A percentile compares a stretch with the other conserved stretches of the same genome.
These are phyloP conservation scores for Tupiocoris notatus DNA, from an alignment of 2,888 invertebrate species.

Conservation along the genomic window DNA sequence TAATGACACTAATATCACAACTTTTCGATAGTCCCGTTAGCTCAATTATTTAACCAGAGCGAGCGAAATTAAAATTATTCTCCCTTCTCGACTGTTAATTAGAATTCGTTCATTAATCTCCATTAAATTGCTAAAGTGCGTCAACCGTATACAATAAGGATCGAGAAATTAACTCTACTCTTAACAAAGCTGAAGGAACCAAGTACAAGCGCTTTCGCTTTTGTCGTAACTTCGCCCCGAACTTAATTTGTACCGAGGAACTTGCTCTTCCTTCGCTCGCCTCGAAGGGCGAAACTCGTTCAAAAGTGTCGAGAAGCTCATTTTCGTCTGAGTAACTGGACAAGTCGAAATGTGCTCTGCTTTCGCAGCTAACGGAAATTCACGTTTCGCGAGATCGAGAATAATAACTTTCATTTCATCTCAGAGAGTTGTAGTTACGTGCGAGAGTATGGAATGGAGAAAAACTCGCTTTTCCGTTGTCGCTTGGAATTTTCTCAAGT, in stretches of 20 bases:
- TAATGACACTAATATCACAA: background rate
- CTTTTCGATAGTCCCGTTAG: background rate
- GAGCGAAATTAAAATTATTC: background rate
- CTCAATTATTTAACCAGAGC: background rate
- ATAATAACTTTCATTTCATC: background rate
- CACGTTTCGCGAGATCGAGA: too few relatives aligned
- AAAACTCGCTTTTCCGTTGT: too few relatives aligned
- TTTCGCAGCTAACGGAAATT: too few relatives aligned
- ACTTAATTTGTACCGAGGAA: background rate
- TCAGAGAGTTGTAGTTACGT: too few relatives aligned
- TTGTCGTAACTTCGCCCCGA: background rate
- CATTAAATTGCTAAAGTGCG: slow-evolving; percentile 1
- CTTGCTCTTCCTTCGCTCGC: background rate
- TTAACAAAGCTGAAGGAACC: background rate
- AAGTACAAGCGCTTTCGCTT: background rate
- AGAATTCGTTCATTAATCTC: slow-evolving; percentile 21
- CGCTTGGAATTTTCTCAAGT: too few relatives aligned
- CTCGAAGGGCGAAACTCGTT: background rate
- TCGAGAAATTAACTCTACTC: background rate
- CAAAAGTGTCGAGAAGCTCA: background rate
- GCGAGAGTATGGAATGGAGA: too few relatives aligned
- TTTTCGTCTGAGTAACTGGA: background rate
- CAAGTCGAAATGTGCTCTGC: background rate
- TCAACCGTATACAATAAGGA: background rate
- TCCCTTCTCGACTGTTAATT: slow-evolving; percentile 5